These are phyloP conservation scores for Macrobrachium rosenbergii DNA, from an alignment of 1,140 invertebrate genomes.

Conservation along the genomic window DNA sequence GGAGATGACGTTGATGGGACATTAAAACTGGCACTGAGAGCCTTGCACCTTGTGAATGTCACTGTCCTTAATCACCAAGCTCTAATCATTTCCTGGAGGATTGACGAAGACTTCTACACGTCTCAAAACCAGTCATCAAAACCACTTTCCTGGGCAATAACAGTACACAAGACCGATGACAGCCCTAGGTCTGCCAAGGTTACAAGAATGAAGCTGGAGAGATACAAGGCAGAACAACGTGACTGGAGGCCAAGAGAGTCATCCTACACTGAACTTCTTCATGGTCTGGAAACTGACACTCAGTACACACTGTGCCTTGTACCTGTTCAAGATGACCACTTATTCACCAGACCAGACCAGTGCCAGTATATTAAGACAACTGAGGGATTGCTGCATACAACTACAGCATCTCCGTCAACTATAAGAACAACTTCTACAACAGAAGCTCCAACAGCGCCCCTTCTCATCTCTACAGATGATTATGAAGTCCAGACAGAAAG, in stretches of 20 bases:
- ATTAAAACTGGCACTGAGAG: neutral
- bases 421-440: neutral
- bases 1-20: conserved; percentile 46
- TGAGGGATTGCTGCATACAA: neutral
- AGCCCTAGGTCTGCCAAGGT: neutral
- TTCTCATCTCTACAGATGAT: neutral
- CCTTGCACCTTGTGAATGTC: conserved; percentile 39
- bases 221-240: conserved; percentile 25
- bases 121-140: neutral
- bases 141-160: conserved; percentile 50
- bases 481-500: conserved; percentile 31
- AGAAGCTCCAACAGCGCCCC: neutral
- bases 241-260: conserved; percentile 31
- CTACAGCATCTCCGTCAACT: neutral
- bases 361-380: conserved; percentile 27
- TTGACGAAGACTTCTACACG: conserved; percentile 42
- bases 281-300: conserved; percentile 19
- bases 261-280: conserved; percentile 40
- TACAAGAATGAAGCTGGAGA: conserved; percentile 29
- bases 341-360: conserved; percentile 34
- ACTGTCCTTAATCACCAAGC: conserved; percentile 44
- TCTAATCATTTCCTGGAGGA: conserved; percentile 46
- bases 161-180: neutral
- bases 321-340: conserved; percentile 11
- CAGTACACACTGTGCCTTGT: conserved; percentile 34